Base-by-base conservation (phyloP, 2,797 vertebrate species). In the Miichthys miiuy region DNA sequence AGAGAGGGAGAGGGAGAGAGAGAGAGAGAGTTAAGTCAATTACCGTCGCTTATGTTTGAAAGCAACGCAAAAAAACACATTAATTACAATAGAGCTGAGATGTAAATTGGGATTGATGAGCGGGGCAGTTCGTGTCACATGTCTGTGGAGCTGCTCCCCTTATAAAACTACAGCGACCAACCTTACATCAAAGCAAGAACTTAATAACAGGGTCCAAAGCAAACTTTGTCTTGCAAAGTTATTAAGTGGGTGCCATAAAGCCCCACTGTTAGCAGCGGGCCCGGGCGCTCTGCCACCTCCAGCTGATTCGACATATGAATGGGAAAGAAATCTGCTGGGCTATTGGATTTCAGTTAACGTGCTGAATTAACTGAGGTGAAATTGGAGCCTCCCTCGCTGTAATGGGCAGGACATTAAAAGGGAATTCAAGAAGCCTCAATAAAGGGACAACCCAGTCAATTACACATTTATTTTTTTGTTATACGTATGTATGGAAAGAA, bases 291-390 rank as follows among this genome's bases (percentile, higher is more conserved):
- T 34, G 72, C 77, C 84, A 75, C 77, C 79, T 85, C 63, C 85
- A 69, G 83, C 85, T 72, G 76, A 86, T 88, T 67, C 42, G 27
- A 82, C 79, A 68, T 80, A 58, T 83, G 87, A 87, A 88, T 82
- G 84, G 76, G 52, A 89, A 83, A 79, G 81, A 83, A 85, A 86
- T 86, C 84, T 85, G 77, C 46, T 13, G 47, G 65, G 72, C 63
- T 90, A 90, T 91, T 90, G 86, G 81, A 89, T 90, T 92, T 90
- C 89, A 86, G 65, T 87, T 87, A 88, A 87, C 72, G 54, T 72
- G 77, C 81, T 65, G 87, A 90, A 90, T 90, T 84, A 89, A 90
- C 88, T 65, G 82, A 71, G 79, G 71, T 70, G 89, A 88, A 92
- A 92, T 30, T 23, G 58, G 85, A 93, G 84, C 90, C 75, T 86